Base-by-base conservation (phyloP, 2,888 invertebrate genomes). In the Lepidochitona cinerea region DNA sequence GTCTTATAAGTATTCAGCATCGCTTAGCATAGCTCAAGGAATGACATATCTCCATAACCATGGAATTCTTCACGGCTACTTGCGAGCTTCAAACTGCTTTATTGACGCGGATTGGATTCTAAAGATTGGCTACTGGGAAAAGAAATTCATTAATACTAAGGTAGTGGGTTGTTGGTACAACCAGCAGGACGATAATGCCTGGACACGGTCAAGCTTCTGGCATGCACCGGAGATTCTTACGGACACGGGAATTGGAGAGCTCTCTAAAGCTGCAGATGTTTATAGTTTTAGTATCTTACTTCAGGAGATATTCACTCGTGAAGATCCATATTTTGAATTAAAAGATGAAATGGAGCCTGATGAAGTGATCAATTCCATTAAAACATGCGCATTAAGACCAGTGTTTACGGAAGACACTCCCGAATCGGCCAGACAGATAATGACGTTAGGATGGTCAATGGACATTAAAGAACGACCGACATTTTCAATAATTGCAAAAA, bases 61-160 rank as follows among this genome's bases (percentile, higher is more conserved):
- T 33, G 83, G 81, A 26, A 72, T 89, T 23, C 74, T 87, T 0
- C 90, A 89, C 75, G 89, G 89, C 18, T 71, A 78, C 54, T 79
- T 90, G 65, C 77, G 73, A 26, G 82, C 86, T 0, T 73, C 79
- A 14, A 77, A 76, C 70, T 89, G 89, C 70, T 72, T 86, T 29
- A 80, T 90, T 18, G 90, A 90, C 76, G 54, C 67, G 2, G 76
- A 83, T 4, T 90, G 89, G 89, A 86, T 79, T 0, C 83, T 89
- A 9, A 85, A 86, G 72, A 81, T 90, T 0, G 79, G 83, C 5
- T 85, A 87, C 66, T 89, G 89, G 89, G 83, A 83, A 68, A 84
- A 82, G 64, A 74, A 68, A 35, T 76, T 73, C 32, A 71, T 86
- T 6, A 78, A 76, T 18, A 64, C 3, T 26, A 33, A 23, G 64